phyloP scores from a whole-genome alignment of 2,888 invertebrate genomes.

The Oscheius onirici region DNA sequence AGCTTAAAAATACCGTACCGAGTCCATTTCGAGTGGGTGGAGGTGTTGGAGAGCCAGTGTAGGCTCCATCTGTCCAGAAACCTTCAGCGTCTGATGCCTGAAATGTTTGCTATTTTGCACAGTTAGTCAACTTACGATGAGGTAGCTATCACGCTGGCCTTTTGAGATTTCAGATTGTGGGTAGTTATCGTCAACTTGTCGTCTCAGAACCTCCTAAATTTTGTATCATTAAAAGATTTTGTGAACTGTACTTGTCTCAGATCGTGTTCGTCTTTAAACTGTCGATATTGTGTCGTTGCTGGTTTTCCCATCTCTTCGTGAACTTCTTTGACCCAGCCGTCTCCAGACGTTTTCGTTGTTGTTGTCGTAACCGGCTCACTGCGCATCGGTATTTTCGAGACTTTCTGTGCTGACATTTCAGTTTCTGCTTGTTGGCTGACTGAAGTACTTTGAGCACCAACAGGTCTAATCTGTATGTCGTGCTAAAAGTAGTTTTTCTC shows the following conservation, averaged over 20 bases:
- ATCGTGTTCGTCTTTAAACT: conserved; percentile 30
- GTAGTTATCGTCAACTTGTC: conserved; percentile 29
- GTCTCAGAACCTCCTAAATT: conserved; percentile 5
- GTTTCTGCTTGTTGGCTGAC: background rate
- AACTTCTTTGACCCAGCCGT: conserved; percentile 39
- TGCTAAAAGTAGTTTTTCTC: conserved; percentile 3
- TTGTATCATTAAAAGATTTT: background rate
- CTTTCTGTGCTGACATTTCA: conserved; percentile 3
- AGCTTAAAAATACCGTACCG: background rate
- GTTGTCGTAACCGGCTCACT: conserved; percentile 20
- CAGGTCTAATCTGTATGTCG: conserved; percentile 8
- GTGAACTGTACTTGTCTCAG: conserved; percentile 2
- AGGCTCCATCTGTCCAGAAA: conserved; percentile 62
- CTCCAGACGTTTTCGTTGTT: conserved; percentile 25
- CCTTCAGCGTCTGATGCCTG: conserved; percentile 60
- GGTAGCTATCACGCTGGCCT: conserved; percentile 48
- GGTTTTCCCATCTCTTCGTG: conserved; percentile 45
- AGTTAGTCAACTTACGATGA: conserved; percentile 12
- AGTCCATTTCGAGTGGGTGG: conserved; percentile 45
- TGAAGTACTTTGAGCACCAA: background rate
- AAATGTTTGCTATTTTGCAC: background rate
- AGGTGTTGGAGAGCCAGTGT: conserved; percentile 61
- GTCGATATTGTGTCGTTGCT: conserved; percentile 27
- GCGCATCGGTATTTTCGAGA: conserved; percentile 26
- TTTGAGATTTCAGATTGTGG: conserved; percentile 38